Evolutionary conservation across 2,797 vertebrate species (phyloP).

Genomic region (Taenioides sp.): DNA sequence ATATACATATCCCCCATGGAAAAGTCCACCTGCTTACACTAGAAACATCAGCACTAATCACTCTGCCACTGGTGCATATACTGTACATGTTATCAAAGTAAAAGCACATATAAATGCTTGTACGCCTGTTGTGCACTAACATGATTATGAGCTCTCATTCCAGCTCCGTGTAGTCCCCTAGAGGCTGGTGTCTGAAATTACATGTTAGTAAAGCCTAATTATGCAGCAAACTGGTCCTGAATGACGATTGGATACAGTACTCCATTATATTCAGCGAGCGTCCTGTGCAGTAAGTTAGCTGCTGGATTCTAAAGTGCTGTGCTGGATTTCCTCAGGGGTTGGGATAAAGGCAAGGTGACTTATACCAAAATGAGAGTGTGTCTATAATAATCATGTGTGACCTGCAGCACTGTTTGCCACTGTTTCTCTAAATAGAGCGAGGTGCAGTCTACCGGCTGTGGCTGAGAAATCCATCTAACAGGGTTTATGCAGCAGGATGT

Average conservation of each 20-base stretch:
- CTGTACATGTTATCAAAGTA: neutral
- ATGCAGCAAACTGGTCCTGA: neutral
- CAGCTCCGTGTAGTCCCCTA: constrained; percentile 46
- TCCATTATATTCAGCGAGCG: neutral
- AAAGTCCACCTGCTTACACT: neutral
- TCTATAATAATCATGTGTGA: constrained; percentile 14
- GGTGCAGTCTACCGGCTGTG: neutral
- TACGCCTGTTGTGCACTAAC: neutral
- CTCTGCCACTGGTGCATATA: neutral
- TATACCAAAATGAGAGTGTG: neutral
- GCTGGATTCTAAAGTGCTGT: constrained; percentile 27
- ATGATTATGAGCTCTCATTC: neutral
- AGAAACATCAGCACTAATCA: neutral
- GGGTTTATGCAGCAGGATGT: neutral
- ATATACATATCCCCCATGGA: neutral
- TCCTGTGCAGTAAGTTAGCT: neutral
- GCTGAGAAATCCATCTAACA: neutral
- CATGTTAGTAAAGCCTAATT: constrained; percentile 11
- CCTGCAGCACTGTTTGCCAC: constrained; percentile 4
- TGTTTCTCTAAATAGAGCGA: neutral
- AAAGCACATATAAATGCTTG: neutral
- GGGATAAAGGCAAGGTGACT: constrained; percentile 13
- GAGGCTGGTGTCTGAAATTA: constrained; percentile 27
- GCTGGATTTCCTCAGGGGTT: constrained; percentile 4
- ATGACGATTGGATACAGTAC: neutral